phyloP scores from a whole-genome alignment of 2,113 vertebrate genomes.

The Holacanthus passer region DNA sequence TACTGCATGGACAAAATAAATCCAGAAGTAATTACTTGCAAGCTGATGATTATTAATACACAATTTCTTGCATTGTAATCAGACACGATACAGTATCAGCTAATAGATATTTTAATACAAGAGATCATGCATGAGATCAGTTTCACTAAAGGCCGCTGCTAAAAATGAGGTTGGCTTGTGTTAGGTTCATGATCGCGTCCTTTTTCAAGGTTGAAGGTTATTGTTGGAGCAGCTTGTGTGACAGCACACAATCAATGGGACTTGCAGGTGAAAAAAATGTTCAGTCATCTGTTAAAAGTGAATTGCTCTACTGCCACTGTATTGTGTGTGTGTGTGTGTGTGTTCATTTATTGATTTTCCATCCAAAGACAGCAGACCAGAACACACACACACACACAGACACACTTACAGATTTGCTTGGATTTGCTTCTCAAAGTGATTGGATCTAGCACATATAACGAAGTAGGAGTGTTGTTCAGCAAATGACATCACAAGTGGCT shows the following conservation, averaged over 20 bases:
- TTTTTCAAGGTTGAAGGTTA: not conserved
- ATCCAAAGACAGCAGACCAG: not conserved
- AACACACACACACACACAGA: not conserved
- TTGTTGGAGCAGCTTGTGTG: not conserved
- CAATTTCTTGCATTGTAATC: too few species aligned
- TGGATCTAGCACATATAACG: not conserved
- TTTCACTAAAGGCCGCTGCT: too few species aligned
- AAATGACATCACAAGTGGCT: slow-evolving; percentile 19
- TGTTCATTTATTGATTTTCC: not conserved
- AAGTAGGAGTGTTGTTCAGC: not conserved
- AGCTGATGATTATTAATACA: too few species aligned
- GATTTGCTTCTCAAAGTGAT: not conserved
- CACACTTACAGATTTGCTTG: not conserved
- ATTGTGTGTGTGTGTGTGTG: too few species aligned
- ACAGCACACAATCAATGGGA: not conserved
- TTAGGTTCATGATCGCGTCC: too few species aligned
- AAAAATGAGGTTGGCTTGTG: too few species aligned
- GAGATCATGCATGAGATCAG: too few species aligned
- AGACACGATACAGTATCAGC: too few species aligned
- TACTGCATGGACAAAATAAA: too few species aligned
- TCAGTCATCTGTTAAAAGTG: not conserved
- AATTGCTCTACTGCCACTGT: too few species aligned
- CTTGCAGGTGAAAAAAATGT: not conserved
- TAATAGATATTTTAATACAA: too few species aligned
- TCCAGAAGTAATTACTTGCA: too few species aligned